Conservation (phyloP, 2,797 vertebrate species). For the Sebastes minor region DNA sequence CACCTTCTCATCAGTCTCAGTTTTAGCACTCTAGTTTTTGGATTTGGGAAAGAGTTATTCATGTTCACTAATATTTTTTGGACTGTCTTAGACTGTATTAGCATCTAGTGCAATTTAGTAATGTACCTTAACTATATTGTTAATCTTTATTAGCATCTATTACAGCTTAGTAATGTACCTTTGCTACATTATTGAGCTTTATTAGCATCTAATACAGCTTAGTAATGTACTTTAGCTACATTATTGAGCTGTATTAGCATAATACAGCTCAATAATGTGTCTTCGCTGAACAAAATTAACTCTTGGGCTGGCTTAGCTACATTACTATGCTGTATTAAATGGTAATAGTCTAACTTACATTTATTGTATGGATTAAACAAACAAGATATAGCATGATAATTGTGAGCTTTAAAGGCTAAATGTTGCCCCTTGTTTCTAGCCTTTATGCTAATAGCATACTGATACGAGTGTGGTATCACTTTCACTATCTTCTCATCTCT, state of each 20-base stretch:
- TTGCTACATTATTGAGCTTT: background rate
- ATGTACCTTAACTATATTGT: too few species aligned
- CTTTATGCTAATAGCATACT: background rate
- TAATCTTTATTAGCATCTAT: background rate
- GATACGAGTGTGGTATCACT: background rate
- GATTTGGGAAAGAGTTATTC: fast-evolving
- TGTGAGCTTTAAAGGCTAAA: background rate
- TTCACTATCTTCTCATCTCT: background rate
- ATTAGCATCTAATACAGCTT: background rate
- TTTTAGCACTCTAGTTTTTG: too few species aligned
- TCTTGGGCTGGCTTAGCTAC: fast-evolving
- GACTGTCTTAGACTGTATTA: too few species aligned
- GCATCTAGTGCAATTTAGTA: too few species aligned
- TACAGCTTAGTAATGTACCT: background rate
- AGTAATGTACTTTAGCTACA: background rate
- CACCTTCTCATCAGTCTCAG: background rate
- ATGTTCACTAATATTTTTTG: too few species aligned
- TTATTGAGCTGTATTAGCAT: too few species aligned
- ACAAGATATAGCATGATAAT: background rate
- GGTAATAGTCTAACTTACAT: background rate
- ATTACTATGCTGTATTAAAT: background rate
- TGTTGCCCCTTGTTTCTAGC: background rate
- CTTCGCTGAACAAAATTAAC: background rate
- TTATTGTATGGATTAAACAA: too few species aligned
- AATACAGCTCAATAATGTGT: background rate